Conservation (phyloP, 2,797 vertebrate genomes). For the Benthosema pterotum region DNA sequence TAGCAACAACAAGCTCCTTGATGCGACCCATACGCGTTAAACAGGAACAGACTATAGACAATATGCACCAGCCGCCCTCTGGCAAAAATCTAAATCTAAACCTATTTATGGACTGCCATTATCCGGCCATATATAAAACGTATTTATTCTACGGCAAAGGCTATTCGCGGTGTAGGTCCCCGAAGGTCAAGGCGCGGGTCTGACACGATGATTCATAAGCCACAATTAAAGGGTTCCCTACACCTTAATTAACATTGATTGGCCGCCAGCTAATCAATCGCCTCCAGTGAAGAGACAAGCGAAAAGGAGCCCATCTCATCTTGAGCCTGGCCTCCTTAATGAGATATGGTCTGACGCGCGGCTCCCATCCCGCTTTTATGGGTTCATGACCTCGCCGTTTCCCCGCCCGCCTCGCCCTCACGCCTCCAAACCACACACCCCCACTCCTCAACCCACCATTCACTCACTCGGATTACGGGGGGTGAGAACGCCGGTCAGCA, state of each 20-base stretch:
- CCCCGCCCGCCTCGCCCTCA: not conserved
- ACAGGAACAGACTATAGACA: not conserved
- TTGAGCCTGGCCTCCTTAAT: slow-evolving; percentile 63
- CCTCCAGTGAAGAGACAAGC: slow-evolving; percentile 63
- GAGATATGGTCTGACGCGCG: slow-evolving; percentile 68
- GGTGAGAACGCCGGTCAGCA: slow-evolving; percentile 16
- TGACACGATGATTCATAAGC: slow-evolving; percentile 78
- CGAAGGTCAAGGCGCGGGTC: slow-evolving; percentile 75
- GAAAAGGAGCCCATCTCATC: slow-evolving; percentile 68
- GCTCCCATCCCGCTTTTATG: slow-evolving; percentile 62
- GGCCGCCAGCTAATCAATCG: slow-evolving; percentile 78
- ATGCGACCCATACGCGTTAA: no score
- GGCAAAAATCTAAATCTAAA: slow-evolving; percentile 45
- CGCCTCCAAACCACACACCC: not conserved
- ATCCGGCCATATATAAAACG: slow-evolving; percentile 56
- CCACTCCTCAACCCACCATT: slow-evolving; percentile 29
- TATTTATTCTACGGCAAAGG: slow-evolving; percentile 59
- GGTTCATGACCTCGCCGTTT: slow-evolving; percentile 60
- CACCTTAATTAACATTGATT: slow-evolving; percentile 87
- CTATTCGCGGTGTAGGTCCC: slow-evolving; percentile 50
- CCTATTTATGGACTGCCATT: slow-evolving; percentile 49
- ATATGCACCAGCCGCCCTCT: slow-evolving; percentile 11
- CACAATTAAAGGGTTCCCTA: slow-evolving; percentile 81
- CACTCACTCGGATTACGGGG: slow-evolving; percentile 25
- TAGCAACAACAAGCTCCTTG: no score